Evolutionary conservation across 2,888 invertebrate species (phyloP), one percentile per base, ranked within the genome.

Genomic region (Chironomus tentans): DNA sequence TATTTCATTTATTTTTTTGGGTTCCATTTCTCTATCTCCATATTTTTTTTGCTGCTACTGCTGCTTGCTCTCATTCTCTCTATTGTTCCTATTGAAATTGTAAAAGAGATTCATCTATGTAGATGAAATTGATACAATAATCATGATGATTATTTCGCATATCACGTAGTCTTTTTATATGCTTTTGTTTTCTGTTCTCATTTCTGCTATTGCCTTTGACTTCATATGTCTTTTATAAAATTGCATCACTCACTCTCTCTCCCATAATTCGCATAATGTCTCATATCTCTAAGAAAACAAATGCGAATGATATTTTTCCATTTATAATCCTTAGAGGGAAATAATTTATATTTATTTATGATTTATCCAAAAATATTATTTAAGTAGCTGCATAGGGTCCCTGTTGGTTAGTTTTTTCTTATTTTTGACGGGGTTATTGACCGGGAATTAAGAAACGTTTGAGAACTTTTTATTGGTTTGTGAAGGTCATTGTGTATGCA

Each of bases 121-220:
- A 70, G 12, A 71, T 46, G 70, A 46, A 70, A 70, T 71, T 71
- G 71, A 56, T 71, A 71, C 71, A 71, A 71, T 71, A 71, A 56
- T 71, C 71, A 71, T 71, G 71, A 71, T 56, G 71, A 47, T 71
- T 71, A 71, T 71, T 71, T 71, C 73, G 46, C 73, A 73, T 62
- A 73, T 73, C 73, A 73, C 73, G 73, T 73, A 73, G 73, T 13
- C 46, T 73, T 73, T 73, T 73, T 73, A 73, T 73, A 47, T 47
- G 22, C 24, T 15, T 56, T 50, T 71, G 50, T 71, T 71, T 70
- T 70, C 56, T 18, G 6, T 38, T 56, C 56, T 56, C 56, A 56
- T 56, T 15, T 21, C 15, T 15, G 18, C n/a, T 68, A 2, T n/a
- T 13, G 46, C 28, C 46, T 70, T 69, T 21, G 38, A 38, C 38